These are phyloP conservation scores for Gryllus bimaculatus DNA, from an alignment of 1,140 invertebrate species.

Conservation along the genomic window DNA sequence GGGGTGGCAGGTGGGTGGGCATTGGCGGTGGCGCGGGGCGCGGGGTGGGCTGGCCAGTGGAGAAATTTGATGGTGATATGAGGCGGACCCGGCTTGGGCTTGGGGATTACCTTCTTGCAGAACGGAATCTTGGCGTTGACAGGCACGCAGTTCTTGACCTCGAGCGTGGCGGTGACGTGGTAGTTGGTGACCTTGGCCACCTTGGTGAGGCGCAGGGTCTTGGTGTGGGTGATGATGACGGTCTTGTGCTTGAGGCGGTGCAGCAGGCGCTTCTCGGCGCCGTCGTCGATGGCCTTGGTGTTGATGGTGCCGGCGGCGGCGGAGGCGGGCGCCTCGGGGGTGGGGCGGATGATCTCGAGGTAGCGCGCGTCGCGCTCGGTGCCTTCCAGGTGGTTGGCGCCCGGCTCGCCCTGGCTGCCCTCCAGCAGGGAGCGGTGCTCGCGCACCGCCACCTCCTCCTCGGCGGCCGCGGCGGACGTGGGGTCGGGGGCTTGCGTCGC, in stretches of 20 bases:
- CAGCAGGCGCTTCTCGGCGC: background rate
- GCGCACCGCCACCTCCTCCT: background rate
- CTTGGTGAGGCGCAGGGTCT: constrained; percentile 30
- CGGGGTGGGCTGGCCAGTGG: background rate
- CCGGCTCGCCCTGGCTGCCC: background rate
- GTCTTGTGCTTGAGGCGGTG: background rate
- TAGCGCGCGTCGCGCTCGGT: background rate
- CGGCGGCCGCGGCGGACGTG: background rate
- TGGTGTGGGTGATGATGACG: background rate
- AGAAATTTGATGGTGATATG: background rate
- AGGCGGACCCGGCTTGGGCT: background rate
- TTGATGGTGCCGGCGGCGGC: background rate
- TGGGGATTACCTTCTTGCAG: constrained; percentile 14
- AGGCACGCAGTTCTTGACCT: constrained; percentile 30
- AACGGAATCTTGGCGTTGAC: constrained; percentile 24
- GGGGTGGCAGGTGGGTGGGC: background rate
- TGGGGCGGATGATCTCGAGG: background rate
- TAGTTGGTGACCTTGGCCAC: constrained; percentile 29
- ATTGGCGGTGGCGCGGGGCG: background rate
- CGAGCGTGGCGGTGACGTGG: constrained; percentile 30
- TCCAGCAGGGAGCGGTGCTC: too few species aligned
- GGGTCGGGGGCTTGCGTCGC: background rate
- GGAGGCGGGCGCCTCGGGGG: background rate
- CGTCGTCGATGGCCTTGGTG: background rate
- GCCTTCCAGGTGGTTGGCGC: background rate